Base-by-base conservation (phyloP, 2,113 vertebrate genomes). In the Fregata magnificens region DNA sequence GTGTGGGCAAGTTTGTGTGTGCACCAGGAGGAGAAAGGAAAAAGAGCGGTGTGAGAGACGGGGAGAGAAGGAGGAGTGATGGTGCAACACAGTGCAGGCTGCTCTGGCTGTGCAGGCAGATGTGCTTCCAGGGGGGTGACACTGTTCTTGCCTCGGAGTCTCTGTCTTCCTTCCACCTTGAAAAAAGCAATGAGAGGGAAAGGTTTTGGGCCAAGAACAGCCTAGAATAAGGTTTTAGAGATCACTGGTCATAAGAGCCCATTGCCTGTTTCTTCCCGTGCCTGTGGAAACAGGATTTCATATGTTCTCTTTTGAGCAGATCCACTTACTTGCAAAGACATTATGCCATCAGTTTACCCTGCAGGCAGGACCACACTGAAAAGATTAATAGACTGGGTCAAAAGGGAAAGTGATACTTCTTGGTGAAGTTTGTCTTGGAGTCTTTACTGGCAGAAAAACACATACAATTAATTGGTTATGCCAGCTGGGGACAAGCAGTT, bases 61-160 rank as follows among this genome's bases (percentile, higher is more conserved):
- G 11, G 22, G 50, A 74, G 12, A 4, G 24, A 76, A 61, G 63
- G 24, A 65, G 14, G 25, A 50, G 3, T 8, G 18, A 44, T 65
- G 53, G 25, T 53, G 6, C 19, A n/a, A 4, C 0, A 0, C 8
- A 11, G 13, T 0, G 0, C 17, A 19, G 67, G 25, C 34, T 69
- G 21, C 8, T 80, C 36, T 47, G 72, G 21, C 36, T 2, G 1
- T 56, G 63, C 44, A 56, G 73, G 18, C 16, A 58, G 42, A n/a
- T 14, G 8, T 76, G 32, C 44, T 91, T 85, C 49, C 16, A 40
- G 38, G 3, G 22, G 21, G 3, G 2, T 28, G 70, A 58, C 20
- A 38, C 9, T 36, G 28, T 26, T 24, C 15, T 69, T 69, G 17
- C 7, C 38, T 67, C 11, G 28, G 47, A 14, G 20, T 16, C 34